Conservation (phyloP, 2,797 vertebrate genomes). For the Spinus olivaceus region DNA sequence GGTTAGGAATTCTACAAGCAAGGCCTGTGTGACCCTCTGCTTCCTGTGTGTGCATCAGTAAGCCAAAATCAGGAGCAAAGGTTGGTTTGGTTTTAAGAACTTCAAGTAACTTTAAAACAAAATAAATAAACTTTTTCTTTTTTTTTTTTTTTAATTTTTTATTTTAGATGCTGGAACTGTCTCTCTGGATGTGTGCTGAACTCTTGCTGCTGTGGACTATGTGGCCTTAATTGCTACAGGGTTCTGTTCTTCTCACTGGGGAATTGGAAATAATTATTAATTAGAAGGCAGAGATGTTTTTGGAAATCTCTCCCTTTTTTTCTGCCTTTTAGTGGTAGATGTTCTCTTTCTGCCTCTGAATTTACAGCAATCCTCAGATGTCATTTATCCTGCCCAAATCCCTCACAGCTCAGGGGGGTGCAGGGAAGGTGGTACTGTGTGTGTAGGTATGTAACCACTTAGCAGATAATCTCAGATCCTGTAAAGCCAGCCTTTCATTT, state of each 20-base stretch:
- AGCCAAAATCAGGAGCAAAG: background rate
- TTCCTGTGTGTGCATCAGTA: background rate
- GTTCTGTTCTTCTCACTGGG: background rate
- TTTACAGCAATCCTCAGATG: background rate
- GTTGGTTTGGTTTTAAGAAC: background rate
- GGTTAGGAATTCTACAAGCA: background rate
- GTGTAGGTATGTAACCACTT: too few relatives aligned
- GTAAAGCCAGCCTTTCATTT: too few relatives aligned
- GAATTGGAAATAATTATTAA: background rate
- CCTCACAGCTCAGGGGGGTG: too few relatives aligned
- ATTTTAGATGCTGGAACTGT: background rate
- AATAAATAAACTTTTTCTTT: background rate
- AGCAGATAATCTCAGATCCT: too few relatives aligned
- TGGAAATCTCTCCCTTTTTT: background rate
- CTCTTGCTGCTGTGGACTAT: background rate
- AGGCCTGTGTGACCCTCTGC: background rate
- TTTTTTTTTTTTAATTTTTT: too few relatives aligned
- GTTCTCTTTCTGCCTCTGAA: background rate
- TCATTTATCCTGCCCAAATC: too few relatives aligned
- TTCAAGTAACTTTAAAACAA: background rate
- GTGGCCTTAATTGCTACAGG: background rate
- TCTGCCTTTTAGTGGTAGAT: background rate
- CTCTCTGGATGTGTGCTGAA: background rate
- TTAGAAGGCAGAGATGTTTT: background rate
- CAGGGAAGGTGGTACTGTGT: too few relatives aligned